Evolutionary conservation across 2,797 vertebrate species (phyloP), one percentile per base, ranked within the genome.

Genomic region (Mareca penelope): DNA sequence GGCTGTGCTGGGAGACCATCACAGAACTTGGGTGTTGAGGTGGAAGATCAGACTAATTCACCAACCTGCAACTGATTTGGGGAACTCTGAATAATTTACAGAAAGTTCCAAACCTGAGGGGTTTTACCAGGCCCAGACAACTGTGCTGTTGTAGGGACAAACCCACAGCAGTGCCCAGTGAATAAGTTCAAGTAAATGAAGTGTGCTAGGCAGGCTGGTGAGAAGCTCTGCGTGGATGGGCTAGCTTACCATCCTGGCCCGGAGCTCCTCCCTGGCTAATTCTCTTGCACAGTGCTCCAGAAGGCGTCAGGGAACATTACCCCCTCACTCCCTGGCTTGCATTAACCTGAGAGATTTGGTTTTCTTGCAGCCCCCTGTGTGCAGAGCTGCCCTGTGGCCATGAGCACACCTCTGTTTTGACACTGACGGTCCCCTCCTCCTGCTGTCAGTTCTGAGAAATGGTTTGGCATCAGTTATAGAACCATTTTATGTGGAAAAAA

Each of bases 171-270:
- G 35, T 39, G 24, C 46, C 67, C 39, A n/a, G 12, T 4, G 23
- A 37, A 22, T 29, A n/a, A 87, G 52, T 16, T 77, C 56, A 73
- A 81, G 37, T 23, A 60, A 64, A 31, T 40, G 21, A 72, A 52
- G 13, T 40, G 57, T 15, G 29, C 24, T 35, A 29, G 40, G 53
- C 28, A 64, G 57, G 56, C 53, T 82, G 56, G 17, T 24, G 68
- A 68, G 21, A 37, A 87, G 31, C 76, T 31, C 12, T 40, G 0
- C 0, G 0, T 22, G 15, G 15, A 15, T 21, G 35, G 9, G 28
- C 37, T 40, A 77, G 22, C 14, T 67, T 40, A 7, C 21, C 9
- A 18, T 22, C 16, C 61, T 19, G 40, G 44, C 53, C 57, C 1
- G 3, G 50, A 78, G 63, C 19, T 78, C 33, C 68, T 64, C 19